phyloP scores from a whole-genome alignment of 2,888 invertebrate species.

The Bedellia somnulentella region DNA sequence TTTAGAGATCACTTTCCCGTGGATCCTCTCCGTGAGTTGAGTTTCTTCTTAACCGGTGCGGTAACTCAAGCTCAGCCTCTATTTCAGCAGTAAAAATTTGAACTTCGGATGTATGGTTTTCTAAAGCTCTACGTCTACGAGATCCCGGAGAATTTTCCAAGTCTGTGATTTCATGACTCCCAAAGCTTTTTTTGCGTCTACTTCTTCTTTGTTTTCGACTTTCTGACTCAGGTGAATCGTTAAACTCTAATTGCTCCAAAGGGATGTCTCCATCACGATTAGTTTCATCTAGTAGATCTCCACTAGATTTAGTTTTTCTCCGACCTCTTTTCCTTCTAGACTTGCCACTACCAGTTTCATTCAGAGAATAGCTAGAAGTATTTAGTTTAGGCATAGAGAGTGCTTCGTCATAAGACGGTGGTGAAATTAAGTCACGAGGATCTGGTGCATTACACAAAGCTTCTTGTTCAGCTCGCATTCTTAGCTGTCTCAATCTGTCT shows the following conservation, averaged over 20 bases:
- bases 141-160: constrained; percentile 45
- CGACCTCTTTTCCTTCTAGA: constrained; percentile 35
- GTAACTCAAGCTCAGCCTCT: constrained; percentile 28
- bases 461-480: constrained; percentile 55
- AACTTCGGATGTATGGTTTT: too few species aligned
- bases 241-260: constrained; percentile 29
- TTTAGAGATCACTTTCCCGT: constrained; percentile 48
- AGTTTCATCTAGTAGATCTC: constrained; percentile 49
- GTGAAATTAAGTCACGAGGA: constrained; percentile 67
- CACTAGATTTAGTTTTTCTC: constrained; percentile 54
- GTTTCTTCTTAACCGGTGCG: constrained; percentile 28
- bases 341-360: constrained; percentile 44
- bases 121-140: constrained; percentile 36
- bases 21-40: constrained; percentile 41
- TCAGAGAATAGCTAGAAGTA: constrained; percentile 59
- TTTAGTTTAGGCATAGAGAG: constrained; percentile 72
- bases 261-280: constrained; percentile 39
- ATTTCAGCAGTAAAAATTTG: constrained; percentile 27
- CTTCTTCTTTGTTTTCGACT: constrained; percentile 23
- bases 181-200: constrained; percentile 26
- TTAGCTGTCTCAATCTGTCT: constrained; percentile 55
- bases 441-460: constrained; percentile 66
- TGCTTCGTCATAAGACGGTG: constrained; percentile 79
- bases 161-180: constrained; percentile 48
- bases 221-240: constrained; percentile 22